Evolutionary conservation across 2,888 invertebrate species (phyloP).

Genomic region (Alentia gelatinosa): DNA sequence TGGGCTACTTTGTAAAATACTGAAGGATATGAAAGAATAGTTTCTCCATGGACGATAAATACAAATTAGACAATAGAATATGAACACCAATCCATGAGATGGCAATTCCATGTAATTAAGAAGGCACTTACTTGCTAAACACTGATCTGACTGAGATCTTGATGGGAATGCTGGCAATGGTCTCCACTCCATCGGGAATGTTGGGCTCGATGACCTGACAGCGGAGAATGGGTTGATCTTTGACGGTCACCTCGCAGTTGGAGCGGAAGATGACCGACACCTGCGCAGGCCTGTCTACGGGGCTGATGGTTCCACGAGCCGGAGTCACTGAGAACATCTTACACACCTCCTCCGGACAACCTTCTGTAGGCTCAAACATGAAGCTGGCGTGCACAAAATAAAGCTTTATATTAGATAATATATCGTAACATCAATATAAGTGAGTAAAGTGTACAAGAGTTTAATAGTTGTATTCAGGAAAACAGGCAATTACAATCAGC

Average conservation of each 20-base stretch:
- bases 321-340: constrained; percentile 77
- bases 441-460: no score
- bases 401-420: not conserved
- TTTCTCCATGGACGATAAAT: no score
- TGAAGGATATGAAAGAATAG: no score
- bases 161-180: constrained; percentile 81
- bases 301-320: constrained; percentile 74
- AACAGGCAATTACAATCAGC: no score
- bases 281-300: constrained; percentile 77
- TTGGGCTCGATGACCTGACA: constrained; percentile 80
- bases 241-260: constrained; percentile 75
- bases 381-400: constrained; percentile 70
- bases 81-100: no score
- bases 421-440: no score
- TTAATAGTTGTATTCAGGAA: no score
- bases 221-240: constrained; percentile 78
- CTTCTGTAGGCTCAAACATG: constrained; percentile 74
- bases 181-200: constrained; percentile 76
- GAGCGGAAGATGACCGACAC: constrained; percentile 79
- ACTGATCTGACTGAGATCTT: constrained; percentile 79
- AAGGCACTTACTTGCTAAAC: constrained; percentile 79
- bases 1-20: no score
- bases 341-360: constrained; percentile 72
- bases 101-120: no score
- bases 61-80: no score